Evolutionary conservation across 1,140 invertebrate species (phyloP).

Genomic region (Pomacea maculata): DNA sequence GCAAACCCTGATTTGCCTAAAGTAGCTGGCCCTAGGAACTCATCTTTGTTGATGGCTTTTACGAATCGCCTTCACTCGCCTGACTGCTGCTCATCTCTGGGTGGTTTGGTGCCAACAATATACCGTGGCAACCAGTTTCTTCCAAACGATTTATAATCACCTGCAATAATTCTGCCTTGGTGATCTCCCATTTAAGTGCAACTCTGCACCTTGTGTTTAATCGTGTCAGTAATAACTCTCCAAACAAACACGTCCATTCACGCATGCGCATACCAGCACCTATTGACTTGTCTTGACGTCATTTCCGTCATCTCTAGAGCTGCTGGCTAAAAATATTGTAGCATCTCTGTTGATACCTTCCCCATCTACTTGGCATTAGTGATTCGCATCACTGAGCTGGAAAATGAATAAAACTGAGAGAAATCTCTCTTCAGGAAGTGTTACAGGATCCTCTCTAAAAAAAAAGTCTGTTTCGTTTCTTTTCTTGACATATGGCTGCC

Average conservation of each 20-base stretch:
- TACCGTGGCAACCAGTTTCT: background rate
- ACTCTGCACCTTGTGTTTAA: background rate
- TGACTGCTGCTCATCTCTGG: too few species aligned
- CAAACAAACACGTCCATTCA: background rate
- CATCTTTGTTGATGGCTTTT: too few species aligned
- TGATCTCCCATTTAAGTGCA: background rate
- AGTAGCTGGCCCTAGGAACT: too few species aligned
- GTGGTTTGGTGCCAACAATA: background rate
- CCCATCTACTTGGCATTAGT: background rate
- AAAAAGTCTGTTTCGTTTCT: too few species aligned
- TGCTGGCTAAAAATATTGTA: background rate
- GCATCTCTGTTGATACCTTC: background rate
- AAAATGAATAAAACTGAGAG: background rate
- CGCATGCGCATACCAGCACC: background rate
- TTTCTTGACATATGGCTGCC: too few species aligned
- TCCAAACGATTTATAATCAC: background rate
- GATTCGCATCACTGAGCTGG: background rate
- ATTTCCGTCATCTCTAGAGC: too few species aligned
- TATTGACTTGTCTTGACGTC: background rate
- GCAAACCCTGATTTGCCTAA: too few species aligned
- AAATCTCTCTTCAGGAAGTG: too few species aligned
- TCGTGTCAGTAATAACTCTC: too few species aligned
- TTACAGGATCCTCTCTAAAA: too few species aligned
- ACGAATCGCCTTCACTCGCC: too few species aligned
- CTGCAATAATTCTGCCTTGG: background rate